These are phyloP conservation scores for Sabellastarte sp. DNA, from an alignment of 2,888 invertebrate genomes.

Conservation along the genomic window DNA sequence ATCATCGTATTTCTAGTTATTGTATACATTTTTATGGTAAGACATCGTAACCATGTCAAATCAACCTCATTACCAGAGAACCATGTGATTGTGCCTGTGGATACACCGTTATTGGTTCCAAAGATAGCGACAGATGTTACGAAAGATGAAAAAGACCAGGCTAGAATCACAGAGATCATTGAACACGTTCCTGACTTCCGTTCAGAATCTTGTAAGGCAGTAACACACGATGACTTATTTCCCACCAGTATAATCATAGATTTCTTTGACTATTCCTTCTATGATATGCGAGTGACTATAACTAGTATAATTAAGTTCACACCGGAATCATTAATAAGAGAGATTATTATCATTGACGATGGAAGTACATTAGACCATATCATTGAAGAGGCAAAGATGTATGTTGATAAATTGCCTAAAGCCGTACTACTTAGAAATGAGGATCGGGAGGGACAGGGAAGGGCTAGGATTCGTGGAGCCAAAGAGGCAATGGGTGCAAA, in stretches of 20 bases:
- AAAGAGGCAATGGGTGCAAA: conserved; percentile 14
- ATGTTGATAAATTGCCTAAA: conserved; percentile 15
- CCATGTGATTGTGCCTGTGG: too few relatives aligned
- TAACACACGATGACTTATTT: background rate
- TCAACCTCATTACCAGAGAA: too few relatives aligned
- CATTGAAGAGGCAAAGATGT: conserved; percentile 16
- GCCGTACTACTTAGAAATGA: conserved; percentile 14
- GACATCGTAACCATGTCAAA: too few relatives aligned
- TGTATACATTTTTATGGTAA: background rate
- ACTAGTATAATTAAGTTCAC: conserved; percentile 22
- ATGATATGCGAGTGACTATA: conserved; percentile 30
- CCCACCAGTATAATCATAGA: conserved; percentile 21
- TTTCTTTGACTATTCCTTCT: conserved; percentile 33
- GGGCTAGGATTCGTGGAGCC: conserved; percentile 21
- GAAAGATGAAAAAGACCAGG: background rate
- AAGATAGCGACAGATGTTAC: background rate
- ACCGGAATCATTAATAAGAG: conserved; percentile 13
- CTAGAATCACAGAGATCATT: background rate
- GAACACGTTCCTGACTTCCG: background rate
- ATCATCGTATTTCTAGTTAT: background rate
- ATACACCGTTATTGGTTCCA: background rate
- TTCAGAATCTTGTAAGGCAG: background rate
- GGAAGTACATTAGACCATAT: conserved; percentile 30
- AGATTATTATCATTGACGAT: conserved; percentile 32
- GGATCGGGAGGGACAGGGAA: conserved; percentile 13